Evolutionary conservation across 2,113 vertebrate genomes (phyloP).

Genomic region (Psittacula cyanocephala): DNA sequence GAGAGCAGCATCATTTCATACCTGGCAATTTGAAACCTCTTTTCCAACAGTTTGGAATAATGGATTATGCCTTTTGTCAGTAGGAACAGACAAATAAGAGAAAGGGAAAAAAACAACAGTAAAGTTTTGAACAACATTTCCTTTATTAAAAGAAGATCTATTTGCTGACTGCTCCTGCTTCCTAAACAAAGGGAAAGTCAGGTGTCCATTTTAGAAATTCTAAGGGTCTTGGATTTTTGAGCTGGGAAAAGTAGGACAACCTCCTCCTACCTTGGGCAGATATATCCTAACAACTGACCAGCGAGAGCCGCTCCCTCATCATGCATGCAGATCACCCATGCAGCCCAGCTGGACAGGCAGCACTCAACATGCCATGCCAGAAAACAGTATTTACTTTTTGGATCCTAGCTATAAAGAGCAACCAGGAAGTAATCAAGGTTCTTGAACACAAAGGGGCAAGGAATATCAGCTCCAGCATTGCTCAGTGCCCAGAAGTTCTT

Average conservation of each 20-base stretch:
- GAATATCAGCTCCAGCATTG: neutral
- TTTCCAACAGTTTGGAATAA: conserved; percentile 49
- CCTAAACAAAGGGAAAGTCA: conserved; percentile 16
- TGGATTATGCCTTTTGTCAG: conserved; percentile 33
- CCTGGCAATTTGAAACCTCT: conserved; percentile 53
- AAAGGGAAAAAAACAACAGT: neutral
- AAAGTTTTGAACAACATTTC: conserved; percentile 24
- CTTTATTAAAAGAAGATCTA: conserved; percentile 3
- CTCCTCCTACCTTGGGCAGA: conserved; percentile 24
- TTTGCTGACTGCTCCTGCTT: neutral
- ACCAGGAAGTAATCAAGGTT: conserved; percentile 26
- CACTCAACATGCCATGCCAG: conserved; percentile 12
- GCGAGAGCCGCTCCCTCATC: conserved; percentile 18
- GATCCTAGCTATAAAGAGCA: neutral
- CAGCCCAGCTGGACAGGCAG: conserved; percentile 55
- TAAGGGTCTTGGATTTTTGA: neutral
- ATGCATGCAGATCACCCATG: neutral
- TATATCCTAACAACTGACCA: neutral
- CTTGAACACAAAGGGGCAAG: neutral
- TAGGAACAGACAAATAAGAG: neutral
- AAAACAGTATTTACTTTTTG: conserved; percentile 26
- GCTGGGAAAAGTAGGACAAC: conserved; percentile 41
- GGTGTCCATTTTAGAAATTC: neutral
- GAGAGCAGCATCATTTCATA: conserved; percentile 53
- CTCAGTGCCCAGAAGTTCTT: neutral